Conservation (phyloP, 92 coral and sea anemone species). For the Phenganax marumi region DNA sequence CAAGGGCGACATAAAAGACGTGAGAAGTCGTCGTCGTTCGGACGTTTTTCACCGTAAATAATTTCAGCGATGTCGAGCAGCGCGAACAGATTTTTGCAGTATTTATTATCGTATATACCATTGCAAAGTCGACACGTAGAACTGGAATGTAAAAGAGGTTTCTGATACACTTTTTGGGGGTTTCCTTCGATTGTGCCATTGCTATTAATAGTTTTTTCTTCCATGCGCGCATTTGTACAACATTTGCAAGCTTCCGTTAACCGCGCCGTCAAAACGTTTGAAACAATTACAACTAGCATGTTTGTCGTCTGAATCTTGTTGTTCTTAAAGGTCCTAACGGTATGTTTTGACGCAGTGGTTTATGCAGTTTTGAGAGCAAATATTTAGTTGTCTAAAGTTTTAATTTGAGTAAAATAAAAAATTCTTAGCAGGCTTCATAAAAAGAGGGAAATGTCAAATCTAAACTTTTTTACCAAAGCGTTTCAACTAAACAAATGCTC, state of each 20-base stretch:
- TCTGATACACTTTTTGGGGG: conserved; percentile 16
- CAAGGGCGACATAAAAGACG: conserved; percentile 44
- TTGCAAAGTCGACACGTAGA: conserved; percentile 45
- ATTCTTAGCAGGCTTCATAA: too few species aligned
- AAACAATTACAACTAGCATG: too few species aligned
- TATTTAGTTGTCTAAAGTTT: too few species aligned
- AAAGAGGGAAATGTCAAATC: too few species aligned
- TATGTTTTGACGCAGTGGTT: too few species aligned
- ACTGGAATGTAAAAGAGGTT: not conserved
- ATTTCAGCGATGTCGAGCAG: conserved; percentile 23
- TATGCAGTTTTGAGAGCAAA: too few species aligned
- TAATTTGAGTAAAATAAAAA: too few species aligned
- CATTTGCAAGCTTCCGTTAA: not conserved
- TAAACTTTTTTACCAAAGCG: too few species aligned
- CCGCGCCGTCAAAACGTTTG: not conserved
- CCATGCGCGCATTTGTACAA: not conserved
- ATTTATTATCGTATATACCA: conserved; percentile 19
- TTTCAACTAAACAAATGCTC: too few species aligned
- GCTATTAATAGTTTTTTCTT: not conserved
- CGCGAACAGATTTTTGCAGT: not conserved
- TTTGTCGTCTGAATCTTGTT: too few species aligned
- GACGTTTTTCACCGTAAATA: conserved; percentile 31
- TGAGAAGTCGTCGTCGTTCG: conserved; percentile 14
- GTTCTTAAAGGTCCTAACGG: too few species aligned
- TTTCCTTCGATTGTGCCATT: conserved; percentile 16